phyloP scores from a whole-genome alignment of 2,888 invertebrate genomes.

The Eupithecia dodoneata region DNA sequence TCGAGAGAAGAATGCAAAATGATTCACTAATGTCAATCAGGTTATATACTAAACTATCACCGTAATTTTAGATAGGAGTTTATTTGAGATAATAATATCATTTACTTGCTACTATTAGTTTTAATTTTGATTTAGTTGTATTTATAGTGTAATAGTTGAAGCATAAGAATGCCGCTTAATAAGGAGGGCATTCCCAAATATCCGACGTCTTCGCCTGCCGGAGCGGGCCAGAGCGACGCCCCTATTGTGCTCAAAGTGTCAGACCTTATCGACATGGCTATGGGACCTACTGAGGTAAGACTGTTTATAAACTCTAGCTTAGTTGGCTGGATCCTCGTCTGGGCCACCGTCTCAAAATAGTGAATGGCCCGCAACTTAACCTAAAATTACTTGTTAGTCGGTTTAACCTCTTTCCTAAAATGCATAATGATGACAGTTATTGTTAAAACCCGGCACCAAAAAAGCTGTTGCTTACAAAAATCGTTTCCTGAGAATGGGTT shows the following conservation, averaged over 20 bases:
- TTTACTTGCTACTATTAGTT: neutral
- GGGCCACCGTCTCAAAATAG: too few species aligned
- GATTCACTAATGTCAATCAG: neutral
- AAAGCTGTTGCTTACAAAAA: too few species aligned
- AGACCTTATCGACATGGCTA: neutral
- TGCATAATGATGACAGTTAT: too few species aligned
- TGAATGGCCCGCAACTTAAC: too few species aligned
- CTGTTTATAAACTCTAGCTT: neutral
- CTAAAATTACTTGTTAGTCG: too few species aligned
- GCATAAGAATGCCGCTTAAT: neutral
- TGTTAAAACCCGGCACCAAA: too few species aligned
- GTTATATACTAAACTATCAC: neutral
- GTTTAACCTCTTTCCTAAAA: too few species aligned
- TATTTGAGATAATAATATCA: neutral
- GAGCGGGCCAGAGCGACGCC: neutral
- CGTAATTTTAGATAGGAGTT: neutral
- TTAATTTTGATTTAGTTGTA: neutral
- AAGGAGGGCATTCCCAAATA: neutral
- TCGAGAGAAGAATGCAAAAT: neutral
- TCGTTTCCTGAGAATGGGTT: too few species aligned
- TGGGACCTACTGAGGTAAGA: constrained; percentile 1
- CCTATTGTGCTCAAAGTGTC: neutral
- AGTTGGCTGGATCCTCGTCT: too few species aligned
- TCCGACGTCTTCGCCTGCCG: neutral
- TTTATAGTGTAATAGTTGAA: neutral